Evolutionary conservation across 1,140 invertebrate genomes (phyloP), one percentile per base, ranked within the genome.

Genomic region (Caenorhabditis briggsae): DNA sequence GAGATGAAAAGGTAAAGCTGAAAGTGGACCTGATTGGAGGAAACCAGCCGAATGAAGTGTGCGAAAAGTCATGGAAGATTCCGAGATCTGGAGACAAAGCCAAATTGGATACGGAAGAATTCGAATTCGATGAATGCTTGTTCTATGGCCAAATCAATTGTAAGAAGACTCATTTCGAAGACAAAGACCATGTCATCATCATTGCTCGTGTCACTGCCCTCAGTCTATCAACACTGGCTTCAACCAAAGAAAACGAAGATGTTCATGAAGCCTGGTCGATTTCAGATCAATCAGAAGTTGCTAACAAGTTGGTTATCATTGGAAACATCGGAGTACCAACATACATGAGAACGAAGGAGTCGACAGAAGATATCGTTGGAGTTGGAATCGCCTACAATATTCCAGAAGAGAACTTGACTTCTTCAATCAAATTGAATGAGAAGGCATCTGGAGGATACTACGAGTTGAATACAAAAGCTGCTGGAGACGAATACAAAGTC

Each of bases 111-210:
- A 58, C 70, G 0, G 87, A 88, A 82, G 89, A 91, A 82, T 90
- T 88, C 56, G 91, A 84, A 64, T 89, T 91, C 43, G 90, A 92
- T 55, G 86, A 89, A 56, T 83, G 87, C 33, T 43, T 87, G 5
- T 43, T 92, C 14, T 90, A 89, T 64, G 89, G 88, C 7, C 84
- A 92, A 50, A 64, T 91, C n/a, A 89, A 82, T 12, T 85, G 85
- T 6, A 87, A 87, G 25, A 82, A 88, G 46, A 78, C 82, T 7
- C 23, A 83, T 41, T 82, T 87, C 25, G 84, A 89, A 16, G 90
- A 91, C n/a, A 82, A 82, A 16, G 78, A 84, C 11, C 84, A 59
- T 18, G 85, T 65, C 7, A 56, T 70, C 12, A 56, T 23, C 2
- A 91, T 92, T 61, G n/a, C 87, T 8, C 46, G 89, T 83, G 65